Percentiles rank a stretch among this genome's conserved stretches.
These are phyloP conservation scores for Entomobrya multifasciata DNA, from an alignment of 2,888 invertebrate species.

Conservation along the genomic window DNA sequence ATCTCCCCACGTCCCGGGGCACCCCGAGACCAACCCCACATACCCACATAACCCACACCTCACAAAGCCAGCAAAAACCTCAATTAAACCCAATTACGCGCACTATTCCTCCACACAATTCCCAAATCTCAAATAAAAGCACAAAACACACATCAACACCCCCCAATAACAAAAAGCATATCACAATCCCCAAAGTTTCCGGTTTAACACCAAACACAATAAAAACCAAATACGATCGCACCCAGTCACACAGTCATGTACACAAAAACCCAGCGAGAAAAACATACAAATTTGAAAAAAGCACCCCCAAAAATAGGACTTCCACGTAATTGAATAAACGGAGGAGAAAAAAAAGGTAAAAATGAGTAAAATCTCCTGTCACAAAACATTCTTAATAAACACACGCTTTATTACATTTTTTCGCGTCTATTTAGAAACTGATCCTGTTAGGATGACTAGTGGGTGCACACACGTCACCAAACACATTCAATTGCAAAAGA, in stretches of 20 bases:
- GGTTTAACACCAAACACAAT: not conserved
- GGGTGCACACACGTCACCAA: not conserved
- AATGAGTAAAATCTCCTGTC: not conserved
- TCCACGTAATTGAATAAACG: constrained; percentile 34
- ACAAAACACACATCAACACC: constrained; percentile 15
- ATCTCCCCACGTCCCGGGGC: too few relatives aligned
- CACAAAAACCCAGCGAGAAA: not conserved
- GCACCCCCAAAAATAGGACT: constrained; percentile 17
- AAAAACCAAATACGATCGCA: not conserved
- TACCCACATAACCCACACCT: too few relatives aligned
- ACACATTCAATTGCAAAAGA: too few relatives aligned
- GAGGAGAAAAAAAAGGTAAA: not conserved
- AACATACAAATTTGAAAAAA: too few relatives aligned
- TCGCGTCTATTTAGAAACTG: constrained; percentile 2
- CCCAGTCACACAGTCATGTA: not conserved
- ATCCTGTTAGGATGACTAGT: constrained; percentile 21
- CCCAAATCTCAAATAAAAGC: not conserved
- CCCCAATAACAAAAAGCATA: not conserved
- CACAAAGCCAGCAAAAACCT: too few relatives aligned
- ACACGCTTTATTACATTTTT: constrained; percentile 39
- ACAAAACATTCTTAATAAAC: constrained; percentile 13
- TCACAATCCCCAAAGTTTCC: constrained; percentile 6
- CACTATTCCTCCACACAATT: too few relatives aligned
- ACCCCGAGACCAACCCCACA: too few relatives aligned
- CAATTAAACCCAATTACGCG: too few relatives aligned